Percentiles rank a stretch among this genome's conserved stretches.
Evolutionary conservation across 2,797 vertebrate species (phyloP).

Genomic region (Enteromius mattozi): DNA sequence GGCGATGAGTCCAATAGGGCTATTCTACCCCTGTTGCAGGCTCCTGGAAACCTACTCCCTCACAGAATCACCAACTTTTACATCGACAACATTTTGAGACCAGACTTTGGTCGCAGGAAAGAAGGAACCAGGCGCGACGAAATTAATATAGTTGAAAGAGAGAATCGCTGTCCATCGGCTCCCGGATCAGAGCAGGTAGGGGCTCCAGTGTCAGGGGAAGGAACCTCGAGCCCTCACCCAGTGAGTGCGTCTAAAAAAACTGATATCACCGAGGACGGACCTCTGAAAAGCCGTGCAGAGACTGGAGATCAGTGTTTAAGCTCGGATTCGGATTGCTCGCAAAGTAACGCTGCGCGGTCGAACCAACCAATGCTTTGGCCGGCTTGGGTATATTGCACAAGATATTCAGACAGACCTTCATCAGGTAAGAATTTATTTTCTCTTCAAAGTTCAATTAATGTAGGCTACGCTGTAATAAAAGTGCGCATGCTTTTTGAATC

Average conservation of each 20-base stretch:
- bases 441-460: constrained; percentile 3
- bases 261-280: constrained; percentile 70
- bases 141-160: constrained; percentile 64
- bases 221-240: constrained; percentile 64
- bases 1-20: constrained; percentile 75
- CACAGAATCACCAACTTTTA: constrained; percentile 93
- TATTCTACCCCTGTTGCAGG: constrained; percentile 78
- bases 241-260: constrained; percentile 72
- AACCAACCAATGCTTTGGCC: constrained; percentile 91
- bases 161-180: constrained; percentile 63
- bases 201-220: constrained; percentile 72
- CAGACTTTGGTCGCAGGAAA: constrained; percentile 90
- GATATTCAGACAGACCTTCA: constrained; percentile 95
- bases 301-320: constrained; percentile 80
- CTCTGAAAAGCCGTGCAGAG: constrained; percentile 72
- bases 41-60: constrained; percentile 82
- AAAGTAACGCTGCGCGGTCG: constrained; percentile 75
- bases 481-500: neutral
- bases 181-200: constrained; percentile 64
- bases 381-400: constrained; percentile 97
- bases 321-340: constrained; percentile 86
- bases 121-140: constrained; percentile 73
- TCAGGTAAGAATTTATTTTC: constrained; percentile 83
- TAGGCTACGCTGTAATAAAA: neutral
- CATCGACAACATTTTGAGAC: constrained; percentile 92